Conservation (phyloP, 2,113 vertebrate species). For the Thymallus thymallus region DNA sequence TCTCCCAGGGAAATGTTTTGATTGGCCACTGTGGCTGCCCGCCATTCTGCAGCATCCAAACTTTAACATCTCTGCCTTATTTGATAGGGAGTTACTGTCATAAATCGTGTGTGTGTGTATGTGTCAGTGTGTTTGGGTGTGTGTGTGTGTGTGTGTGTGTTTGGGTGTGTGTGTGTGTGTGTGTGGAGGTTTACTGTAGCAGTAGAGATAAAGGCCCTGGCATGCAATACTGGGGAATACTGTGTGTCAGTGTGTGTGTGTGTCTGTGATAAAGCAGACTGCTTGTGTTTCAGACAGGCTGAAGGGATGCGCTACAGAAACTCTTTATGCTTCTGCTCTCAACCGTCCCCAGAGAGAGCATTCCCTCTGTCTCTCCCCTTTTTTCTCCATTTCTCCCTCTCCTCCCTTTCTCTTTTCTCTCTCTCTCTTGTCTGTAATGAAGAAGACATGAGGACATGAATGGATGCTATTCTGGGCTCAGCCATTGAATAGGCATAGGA, state of each 20-base stretch:
- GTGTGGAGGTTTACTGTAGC: slow-evolving; percentile 4
- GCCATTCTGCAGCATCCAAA: slow-evolving; percentile 6
- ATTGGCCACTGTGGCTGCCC: background rate
- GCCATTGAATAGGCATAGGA: slow-evolving; percentile 24
- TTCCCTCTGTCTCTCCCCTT: slow-evolving; percentile 15
- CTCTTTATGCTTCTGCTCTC: slow-evolving; percentile 50
- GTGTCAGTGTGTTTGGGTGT: no score
- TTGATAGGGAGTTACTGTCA: background rate
- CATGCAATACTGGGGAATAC: slow-evolving; percentile 23
- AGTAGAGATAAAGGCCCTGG: slow-evolving; percentile 27
- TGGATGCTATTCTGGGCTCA: slow-evolving; percentile 50
- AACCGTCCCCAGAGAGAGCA: slow-evolving; percentile 35
- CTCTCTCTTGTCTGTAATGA: slow-evolving; percentile 36
- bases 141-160: background rate
- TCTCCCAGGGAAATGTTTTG: no score
- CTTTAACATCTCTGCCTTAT: background rate
- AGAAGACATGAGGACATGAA: slow-evolving; percentile 43
- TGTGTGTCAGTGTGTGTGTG: slow-evolving; percentile 15
- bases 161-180: background rate
- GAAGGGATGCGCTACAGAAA: slow-evolving; percentile 33
- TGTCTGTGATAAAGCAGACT: background rate
- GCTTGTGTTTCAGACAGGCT: slow-evolving; percentile 28
- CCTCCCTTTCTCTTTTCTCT: no score
- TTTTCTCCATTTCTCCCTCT: no score
- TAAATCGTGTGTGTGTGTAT: background rate